Conservation (phyloP, 2,113 vertebrate genomes). For the Ammospiza caudacuta region DNA sequence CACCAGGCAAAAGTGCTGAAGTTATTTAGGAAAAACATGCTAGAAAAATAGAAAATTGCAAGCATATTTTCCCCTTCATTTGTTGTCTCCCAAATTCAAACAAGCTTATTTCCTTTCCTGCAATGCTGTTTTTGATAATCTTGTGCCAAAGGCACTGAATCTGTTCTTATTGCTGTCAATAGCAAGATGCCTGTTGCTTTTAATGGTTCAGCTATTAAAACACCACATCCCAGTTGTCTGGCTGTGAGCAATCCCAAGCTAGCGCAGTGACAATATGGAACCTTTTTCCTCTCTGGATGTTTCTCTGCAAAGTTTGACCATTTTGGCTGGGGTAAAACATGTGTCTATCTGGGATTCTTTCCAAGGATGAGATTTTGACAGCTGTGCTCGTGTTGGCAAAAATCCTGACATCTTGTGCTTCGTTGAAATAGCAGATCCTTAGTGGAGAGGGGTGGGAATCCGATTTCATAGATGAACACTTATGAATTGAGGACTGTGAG, state of each 20-base stretch:
- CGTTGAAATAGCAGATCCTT: slow-evolving; percentile 67
- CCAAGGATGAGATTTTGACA: slow-evolving; percentile 71
- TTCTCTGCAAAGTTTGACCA: slow-evolving; percentile 62
- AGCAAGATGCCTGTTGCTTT: slow-evolving; percentile 56
- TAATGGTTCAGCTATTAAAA: slow-evolving; percentile 51
- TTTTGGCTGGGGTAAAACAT: slow-evolving; percentile 63
- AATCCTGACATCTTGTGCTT: slow-evolving; percentile 65
- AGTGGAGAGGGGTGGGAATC: slow-evolving; percentile 66
- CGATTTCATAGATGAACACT: slow-evolving; percentile 66
- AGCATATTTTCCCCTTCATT: slow-evolving; percentile 38
- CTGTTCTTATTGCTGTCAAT: slow-evolving; percentile 43
- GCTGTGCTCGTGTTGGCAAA: slow-evolving; percentile 71
- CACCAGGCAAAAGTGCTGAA: neutral
- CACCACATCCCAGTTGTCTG: slow-evolving; percentile 37
- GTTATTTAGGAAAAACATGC: neutral
- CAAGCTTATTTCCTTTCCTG: slow-evolving; percentile 49
- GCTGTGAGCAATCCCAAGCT: slow-evolving; percentile 39
- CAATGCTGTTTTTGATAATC: slow-evolving; percentile 33
- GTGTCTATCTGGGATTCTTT: slow-evolving; percentile 67
- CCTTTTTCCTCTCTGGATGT: slow-evolving; percentile 49
- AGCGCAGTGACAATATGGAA: slow-evolving; percentile 55
- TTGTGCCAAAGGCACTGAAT: slow-evolving; percentile 45
- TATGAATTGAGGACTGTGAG: slow-evolving; percentile 55
- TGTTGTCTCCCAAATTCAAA: slow-evolving; percentile 61
- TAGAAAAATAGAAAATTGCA: neutral